phyloP scores from a whole-genome alignment of 64 coral and sea anemone genomes.

The Exaiptasia diaphana region DNA sequence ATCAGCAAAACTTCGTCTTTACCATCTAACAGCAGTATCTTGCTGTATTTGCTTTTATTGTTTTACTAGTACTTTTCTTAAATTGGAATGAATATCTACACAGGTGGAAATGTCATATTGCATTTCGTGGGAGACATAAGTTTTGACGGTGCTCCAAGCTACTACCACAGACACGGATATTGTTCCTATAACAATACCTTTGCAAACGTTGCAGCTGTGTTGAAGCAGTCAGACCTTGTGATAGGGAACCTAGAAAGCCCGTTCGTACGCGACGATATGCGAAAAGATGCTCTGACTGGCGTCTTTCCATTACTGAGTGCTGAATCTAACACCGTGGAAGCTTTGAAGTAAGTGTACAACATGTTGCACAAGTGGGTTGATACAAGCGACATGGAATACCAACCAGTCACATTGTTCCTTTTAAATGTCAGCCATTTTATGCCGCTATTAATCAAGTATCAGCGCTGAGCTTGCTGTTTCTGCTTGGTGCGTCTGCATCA shows the following conservation, averaged over 20 bases:
- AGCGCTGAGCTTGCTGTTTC: too few relatives aligned
- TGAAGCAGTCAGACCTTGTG: constrained; percentile 69
- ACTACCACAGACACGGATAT: constrained; percentile 49
- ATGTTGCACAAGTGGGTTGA: too few relatives aligned
- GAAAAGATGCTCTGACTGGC: not conserved
- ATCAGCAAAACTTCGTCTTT: too few relatives aligned
- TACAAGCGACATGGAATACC: too few relatives aligned
- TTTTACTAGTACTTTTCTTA: too few relatives aligned
- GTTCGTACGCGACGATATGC: constrained; percentile 32
- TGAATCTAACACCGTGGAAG: constrained; percentile 1
- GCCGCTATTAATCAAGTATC: too few relatives aligned
- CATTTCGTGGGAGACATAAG: constrained; percentile 71
- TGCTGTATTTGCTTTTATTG: too few relatives aligned
- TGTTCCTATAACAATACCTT: constrained; percentile 58
- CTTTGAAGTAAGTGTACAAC: constrained; percentile 49
- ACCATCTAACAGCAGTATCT: too few relatives aligned
- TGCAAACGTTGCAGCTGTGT: constrained; percentile 29
- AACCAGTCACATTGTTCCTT: too few relatives aligned
- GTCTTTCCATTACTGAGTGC: constrained; percentile 3
- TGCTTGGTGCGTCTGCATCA: too few relatives aligned
- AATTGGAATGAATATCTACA: too few relatives aligned
- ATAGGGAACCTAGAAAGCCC: constrained; percentile 75
- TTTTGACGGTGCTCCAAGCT: constrained; percentile 42
- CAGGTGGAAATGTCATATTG: constrained; percentile 17
- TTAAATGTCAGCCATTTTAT: too few relatives aligned